Conservation (phyloP, 2,113 vertebrate species). For the Bos javanicus region DNA sequence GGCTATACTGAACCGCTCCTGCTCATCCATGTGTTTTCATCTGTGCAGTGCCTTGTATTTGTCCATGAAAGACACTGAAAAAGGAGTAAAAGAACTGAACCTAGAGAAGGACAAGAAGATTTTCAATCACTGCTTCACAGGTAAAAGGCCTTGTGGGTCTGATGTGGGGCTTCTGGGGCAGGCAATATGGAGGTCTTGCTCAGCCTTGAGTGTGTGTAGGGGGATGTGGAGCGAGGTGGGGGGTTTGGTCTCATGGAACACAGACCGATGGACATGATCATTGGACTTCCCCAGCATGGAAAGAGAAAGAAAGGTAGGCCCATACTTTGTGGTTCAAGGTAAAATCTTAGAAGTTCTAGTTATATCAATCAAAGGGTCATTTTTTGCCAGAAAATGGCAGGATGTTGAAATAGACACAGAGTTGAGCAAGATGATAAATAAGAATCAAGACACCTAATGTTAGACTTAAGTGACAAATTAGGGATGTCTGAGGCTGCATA, state of each 20-base stretch:
- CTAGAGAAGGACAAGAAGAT: slow-evolving; percentile 92
- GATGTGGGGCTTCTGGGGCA: neutral
- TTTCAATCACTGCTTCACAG: slow-evolving; percentile 97
- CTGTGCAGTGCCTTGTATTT: slow-evolving; percentile 87
- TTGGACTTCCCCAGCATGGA: neutral
- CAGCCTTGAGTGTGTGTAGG: fast-evolving
- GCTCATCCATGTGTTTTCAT: neutral
- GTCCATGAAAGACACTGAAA: slow-evolving; percentile 91
- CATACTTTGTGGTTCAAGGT: neutral
- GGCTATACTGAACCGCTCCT: neutral
- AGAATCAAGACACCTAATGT: neutral
- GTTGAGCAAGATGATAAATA: neutral
- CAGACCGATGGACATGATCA: neutral
- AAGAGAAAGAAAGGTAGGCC: neutral
- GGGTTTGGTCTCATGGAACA: neutral
- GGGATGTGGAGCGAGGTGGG: too few species aligned
- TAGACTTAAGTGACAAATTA: neutral
- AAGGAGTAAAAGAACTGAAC: slow-evolving; percentile 91
- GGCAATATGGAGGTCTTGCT: neutral
- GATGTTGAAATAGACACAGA: neutral
- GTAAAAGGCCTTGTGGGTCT: slow-evolving; percentile 76
- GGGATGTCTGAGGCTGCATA: neutral
- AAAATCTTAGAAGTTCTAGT: neutral
- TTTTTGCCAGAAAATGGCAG: neutral
- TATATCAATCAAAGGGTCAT: neutral